Percentiles rank a stretch among this genome's conserved stretches.
Evolutionary conservation across 1,140 invertebrate genomes (phyloP).

Genomic region (Babylonia areolata): DNA sequence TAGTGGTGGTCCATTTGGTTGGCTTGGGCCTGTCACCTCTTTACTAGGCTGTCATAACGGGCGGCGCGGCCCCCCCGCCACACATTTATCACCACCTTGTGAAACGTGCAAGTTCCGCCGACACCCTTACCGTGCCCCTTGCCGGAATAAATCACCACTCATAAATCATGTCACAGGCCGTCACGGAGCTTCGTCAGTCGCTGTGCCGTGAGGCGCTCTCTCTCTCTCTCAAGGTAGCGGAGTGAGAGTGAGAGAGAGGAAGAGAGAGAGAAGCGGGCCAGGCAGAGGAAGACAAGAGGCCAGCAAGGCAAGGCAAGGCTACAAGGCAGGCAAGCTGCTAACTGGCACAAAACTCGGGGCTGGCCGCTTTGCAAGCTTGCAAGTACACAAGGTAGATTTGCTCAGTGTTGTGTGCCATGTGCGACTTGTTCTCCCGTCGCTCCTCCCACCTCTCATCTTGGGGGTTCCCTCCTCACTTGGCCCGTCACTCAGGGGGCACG

Average conservation of each 20-base stretch:
- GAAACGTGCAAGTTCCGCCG: background rate
- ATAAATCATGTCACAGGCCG: background rate
- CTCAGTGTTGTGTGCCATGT: slow-evolving; percentile 7
- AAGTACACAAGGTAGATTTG: slow-evolving; percentile 21
- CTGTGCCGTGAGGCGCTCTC: background rate
- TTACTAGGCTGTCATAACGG: background rate
- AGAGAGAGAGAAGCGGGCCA: background rate
- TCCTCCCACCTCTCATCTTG: slow-evolving; percentile 17
- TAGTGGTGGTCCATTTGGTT: too few species aligned
- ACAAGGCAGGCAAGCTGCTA: background rate
- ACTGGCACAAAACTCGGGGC: slow-evolving; percentile 8
- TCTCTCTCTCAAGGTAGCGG: background rate
- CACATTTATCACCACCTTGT: slow-evolving; percentile 13
- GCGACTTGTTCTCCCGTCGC: background rate
- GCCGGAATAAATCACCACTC: slow-evolving; percentile 2
- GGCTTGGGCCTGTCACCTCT: too few species aligned
- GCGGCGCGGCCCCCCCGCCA: background rate
- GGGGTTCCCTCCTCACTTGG: background rate
- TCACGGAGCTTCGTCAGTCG: background rate
- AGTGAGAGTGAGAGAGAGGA: background rate
- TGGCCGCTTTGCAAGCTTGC: slow-evolving; percentile 10
- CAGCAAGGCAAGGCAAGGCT: background rate
- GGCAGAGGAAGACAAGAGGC: background rate
- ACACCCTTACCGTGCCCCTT: background rate
- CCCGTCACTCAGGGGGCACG: background rate